These are phyloP conservation scores for Ammodramus savannarum DNA, from an alignment of 2,113 vertebrate genomes.

Conservation along the genomic window DNA sequence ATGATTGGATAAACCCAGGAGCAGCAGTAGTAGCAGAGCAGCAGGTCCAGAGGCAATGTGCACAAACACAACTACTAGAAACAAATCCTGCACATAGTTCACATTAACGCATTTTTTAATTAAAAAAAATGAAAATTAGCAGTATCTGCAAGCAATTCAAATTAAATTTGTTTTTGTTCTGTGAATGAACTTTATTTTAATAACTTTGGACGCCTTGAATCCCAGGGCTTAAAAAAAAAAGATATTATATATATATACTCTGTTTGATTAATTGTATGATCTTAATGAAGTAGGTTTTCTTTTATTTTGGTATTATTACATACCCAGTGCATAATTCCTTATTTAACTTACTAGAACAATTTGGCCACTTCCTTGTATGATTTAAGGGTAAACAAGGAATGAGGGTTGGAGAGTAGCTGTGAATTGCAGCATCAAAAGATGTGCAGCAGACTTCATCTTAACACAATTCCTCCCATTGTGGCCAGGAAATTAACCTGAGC, in stretches of 20 bases:
- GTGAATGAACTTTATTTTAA: conserved; percentile 89
- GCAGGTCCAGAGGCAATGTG: conserved; percentile 75
- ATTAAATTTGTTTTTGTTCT: conserved; percentile 89
- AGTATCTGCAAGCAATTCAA: conserved; percentile 89
- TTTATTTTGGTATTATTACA: conserved; percentile 85
- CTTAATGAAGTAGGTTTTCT: conserved; percentile 84
- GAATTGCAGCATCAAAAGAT: conserved; percentile 55
- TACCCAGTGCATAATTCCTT: conserved; percentile 78
- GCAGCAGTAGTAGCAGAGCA: conserved; percentile 63
- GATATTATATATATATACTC: conserved; percentile 85
- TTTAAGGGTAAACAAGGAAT: conserved; percentile 35
- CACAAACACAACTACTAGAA: conserved; percentile 80
- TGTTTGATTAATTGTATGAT: conserved; percentile 90
- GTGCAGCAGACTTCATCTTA: conserved; percentile 54
- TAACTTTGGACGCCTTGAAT: conserved; percentile 86
- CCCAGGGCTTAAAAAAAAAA: conserved; percentile 84
- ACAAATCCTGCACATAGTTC: conserved; percentile 84
- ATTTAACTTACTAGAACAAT: neutral
- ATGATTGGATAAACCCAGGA: conserved; percentile 56
- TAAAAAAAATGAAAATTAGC: conserved; percentile 86
- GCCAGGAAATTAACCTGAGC: neutral
- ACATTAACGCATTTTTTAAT: conserved; percentile 85
- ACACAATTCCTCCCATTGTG: neutral
- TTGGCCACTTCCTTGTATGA: conserved; percentile 31
- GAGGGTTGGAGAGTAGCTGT: conserved; percentile 23